Base-by-base conservation (phyloP, 2,888 invertebrate genomes). In the Ophion obscuratus region DNA sequence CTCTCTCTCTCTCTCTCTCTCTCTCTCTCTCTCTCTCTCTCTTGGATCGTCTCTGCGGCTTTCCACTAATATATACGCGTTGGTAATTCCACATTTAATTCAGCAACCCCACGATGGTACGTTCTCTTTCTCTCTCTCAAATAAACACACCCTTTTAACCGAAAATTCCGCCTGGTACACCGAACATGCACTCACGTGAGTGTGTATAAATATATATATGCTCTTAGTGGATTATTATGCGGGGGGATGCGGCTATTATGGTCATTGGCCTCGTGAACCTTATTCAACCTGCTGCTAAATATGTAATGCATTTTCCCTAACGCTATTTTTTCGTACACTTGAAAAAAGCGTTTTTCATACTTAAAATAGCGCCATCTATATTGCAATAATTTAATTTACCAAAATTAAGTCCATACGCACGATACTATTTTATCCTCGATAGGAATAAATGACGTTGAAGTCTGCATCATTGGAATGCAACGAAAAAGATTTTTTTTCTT, bases 191-290 rank as follows among this genome's bases (percentile, higher is more conserved):
- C 68, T 11, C 14, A n/a, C 44, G 5, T 68, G 47, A 17, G 44
- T 44, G 40, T 57, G 20, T 73, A 40, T 27, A 66, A n/a, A 40
- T 59, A 31, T 73, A 53, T 40, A 76, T 62, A 44, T 40, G 47
- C 70, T 79, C 68, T 70, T 53, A 27, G 62, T 82, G 79, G 53
- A 71, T 71, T 71, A 82, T 78, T 81, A 64, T 64, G 53, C 44
- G 40, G 24, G 24, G 81, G 80, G 76, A 68, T 77, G 80, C 80
- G 73, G 70, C 80, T 62, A 79, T 87, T 82, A 86, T 87, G 82
- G 79, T 82, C 84, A 76, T 86, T 82, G 86, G 79, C 84, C 79
- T 57, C 67, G 62, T 76, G 81, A 86, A 86, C 87, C 75, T 76
- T 44, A 61, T 87, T 78, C 84, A 85, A 85, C 85, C 85, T 85